These are phyloP conservation scores for Phycodurus eques DNA, from an alignment of 2,113 vertebrate species.

Conservation along the genomic window DNA sequence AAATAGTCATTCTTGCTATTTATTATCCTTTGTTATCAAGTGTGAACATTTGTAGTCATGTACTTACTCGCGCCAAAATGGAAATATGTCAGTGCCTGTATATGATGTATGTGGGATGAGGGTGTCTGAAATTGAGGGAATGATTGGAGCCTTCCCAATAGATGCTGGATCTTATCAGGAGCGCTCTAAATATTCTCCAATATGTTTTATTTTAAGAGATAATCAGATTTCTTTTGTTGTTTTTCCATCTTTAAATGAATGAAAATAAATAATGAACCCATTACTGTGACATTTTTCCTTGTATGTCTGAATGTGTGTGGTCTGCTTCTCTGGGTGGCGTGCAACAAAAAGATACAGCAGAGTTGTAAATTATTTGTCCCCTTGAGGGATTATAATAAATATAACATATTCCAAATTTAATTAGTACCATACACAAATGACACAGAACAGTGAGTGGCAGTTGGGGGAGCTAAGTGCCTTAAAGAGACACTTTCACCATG, in stretches of 20 bases:
- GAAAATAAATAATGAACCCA: background rate
- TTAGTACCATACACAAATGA: no score
- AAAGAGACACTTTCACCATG: no score
- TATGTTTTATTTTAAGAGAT: background rate
- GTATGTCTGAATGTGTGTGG: background rate
- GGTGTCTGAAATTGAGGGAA: conserved; percentile 35
- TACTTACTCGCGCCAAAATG: conserved; percentile 37
- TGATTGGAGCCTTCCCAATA: conserved; percentile 21
- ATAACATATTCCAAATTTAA: no score
- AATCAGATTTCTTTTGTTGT: no score
- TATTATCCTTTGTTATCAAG: conserved; percentile 28
- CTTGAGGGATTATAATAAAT: no score
- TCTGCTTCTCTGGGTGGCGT: no score
- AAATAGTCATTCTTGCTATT: conserved; percentile 33
- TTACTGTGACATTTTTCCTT: background rate
- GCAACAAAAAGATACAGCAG: background rate
- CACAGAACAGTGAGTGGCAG: no score
- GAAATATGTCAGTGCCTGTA: conserved; percentile 34
- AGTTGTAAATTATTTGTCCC: background rate
- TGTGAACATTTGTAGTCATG: conserved; percentile 31
- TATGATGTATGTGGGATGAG: conserved; percentile 43
- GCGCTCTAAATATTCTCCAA: background rate
- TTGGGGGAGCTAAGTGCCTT: no score
- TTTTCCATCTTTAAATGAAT: no score
- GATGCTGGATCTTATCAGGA: conserved; percentile 1